Evolutionary conservation across 1,140 invertebrate species (phyloP).

Genomic region (Bombus pascuorum): DNA sequence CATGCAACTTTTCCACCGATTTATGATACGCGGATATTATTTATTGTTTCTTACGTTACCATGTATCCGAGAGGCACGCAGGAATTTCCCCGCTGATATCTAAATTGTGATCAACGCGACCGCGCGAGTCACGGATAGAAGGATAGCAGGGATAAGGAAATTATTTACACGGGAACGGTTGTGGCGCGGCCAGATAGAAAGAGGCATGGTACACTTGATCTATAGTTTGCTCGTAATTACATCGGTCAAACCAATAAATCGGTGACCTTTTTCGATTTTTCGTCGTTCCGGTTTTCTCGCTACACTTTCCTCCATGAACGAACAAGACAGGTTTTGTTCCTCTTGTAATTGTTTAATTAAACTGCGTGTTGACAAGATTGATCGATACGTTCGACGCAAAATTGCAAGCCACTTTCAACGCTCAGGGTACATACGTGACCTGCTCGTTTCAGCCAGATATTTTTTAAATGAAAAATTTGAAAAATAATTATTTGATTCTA

Average conservation of each 20-base stretch:
- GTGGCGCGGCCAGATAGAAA: not conserved
- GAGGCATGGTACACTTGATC: too few relatives aligned
- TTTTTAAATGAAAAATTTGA: not conserved
- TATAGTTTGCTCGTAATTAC: constrained; percentile 16
- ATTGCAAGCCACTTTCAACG: constrained; percentile 7
- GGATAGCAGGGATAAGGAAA: constrained; percentile 32
- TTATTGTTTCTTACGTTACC: constrained; percentile 25
- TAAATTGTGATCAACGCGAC: constrained; percentile 43
- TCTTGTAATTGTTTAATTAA: constrained; percentile 20
- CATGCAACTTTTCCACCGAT: not conserved
- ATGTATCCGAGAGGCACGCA: not conserved
- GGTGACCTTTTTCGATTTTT: constrained; percentile 28
- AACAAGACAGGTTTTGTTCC: not conserved
- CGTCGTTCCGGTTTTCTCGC: constrained; percentile 11
- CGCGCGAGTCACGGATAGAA: constrained; percentile 19
- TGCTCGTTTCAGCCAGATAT: not conserved
- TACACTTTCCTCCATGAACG: not conserved
- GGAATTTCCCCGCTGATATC: constrained; percentile 38
- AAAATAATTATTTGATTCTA: not conserved
- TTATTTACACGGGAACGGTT: constrained; percentile 22
- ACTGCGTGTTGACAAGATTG: constrained; percentile 28
- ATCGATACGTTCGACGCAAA: constrained; percentile 32
- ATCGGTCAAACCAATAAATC: constrained; percentile 5
- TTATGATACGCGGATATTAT: constrained; percentile 19
- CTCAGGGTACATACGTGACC: not conserved